Evolutionary conservation across 2,888 invertebrate genomes (phyloP).

Genomic region (Laspeyria flexula): DNA sequence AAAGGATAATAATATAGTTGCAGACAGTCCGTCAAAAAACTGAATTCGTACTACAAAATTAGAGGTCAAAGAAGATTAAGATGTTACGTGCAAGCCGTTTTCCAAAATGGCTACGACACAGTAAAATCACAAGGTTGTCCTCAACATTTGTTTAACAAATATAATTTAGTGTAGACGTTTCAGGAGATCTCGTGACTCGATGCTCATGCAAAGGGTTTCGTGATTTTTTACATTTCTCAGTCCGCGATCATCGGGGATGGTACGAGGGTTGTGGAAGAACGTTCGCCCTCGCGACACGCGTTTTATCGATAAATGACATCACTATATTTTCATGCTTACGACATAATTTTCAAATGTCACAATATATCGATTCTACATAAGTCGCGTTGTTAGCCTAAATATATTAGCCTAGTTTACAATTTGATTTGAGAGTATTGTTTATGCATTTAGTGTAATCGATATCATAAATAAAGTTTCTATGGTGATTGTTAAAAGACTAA

Average conservation of each 20-base stretch:
- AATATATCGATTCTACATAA: neutral
- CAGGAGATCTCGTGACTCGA: conserved; percentile 47
- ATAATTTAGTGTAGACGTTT: conserved; percentile 50
- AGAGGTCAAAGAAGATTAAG: conserved; percentile 5
- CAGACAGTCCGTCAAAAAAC: no score
- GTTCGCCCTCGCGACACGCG: conserved; percentile 56
- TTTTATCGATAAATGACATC: conserved; percentile 68
- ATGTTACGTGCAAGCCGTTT: no score
- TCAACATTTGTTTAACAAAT: conserved; percentile 27
- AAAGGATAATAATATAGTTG: no score
- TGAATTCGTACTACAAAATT: neutral
- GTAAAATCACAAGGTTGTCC: conserved; percentile 38
- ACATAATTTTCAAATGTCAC: conserved; percentile 22
- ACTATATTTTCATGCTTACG: conserved; percentile 39
- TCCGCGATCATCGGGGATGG: conserved; percentile 64
- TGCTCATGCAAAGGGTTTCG: conserved; percentile 57
- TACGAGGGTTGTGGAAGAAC: conserved; percentile 26
- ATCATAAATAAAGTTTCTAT: neutral
- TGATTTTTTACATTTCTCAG: conserved; percentile 71
- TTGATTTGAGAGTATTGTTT: neutral
- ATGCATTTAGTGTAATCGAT: neutral
- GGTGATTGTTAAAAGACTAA: no score
- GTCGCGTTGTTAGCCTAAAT: neutral
- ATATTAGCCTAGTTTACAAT: neutral
- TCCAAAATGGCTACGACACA: no score